These are phyloP conservation scores for Ammodramus savannarum DNA, from an alignment of 2,113 vertebrate genomes.

Conservation along the genomic window DNA sequence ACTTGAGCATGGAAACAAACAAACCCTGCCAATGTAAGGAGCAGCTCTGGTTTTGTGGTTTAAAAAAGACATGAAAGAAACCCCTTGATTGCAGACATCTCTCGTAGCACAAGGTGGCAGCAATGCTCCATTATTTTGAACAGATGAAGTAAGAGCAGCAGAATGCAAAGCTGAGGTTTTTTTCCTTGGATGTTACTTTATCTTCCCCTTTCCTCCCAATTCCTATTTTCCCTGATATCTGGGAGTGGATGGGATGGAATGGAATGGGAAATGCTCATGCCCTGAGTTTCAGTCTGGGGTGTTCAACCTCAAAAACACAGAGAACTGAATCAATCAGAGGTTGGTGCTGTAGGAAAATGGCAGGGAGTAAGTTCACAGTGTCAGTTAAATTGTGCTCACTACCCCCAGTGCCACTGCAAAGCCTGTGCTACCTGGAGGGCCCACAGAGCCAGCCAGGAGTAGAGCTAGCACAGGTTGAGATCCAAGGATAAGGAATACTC, in stretches of 20 bases:
- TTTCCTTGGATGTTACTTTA: neutral
- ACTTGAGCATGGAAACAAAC: too few relatives aligned
- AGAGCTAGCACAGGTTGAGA: neutral
- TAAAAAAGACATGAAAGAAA: neutral
- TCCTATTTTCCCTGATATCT: neutral
- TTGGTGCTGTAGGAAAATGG: neutral
- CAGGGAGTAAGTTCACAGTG: neutral
- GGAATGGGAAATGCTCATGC: neutral
- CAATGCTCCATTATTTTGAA: neutral
- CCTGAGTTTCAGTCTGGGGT: neutral
- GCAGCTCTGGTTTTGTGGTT: neutral
- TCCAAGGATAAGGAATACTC: neutral
- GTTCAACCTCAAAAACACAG: neutral
- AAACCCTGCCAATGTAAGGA: neutral
- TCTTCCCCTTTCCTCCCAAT: accelerated
- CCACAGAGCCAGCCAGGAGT: accelerated
- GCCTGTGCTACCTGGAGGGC: neutral
- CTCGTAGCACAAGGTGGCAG: slow-evolving; percentile 25
- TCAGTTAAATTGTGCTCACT: neutral
- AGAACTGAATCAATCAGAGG: neutral
- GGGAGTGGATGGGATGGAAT: accelerated
- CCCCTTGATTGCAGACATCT: neutral
- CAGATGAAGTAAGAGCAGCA: neutral
- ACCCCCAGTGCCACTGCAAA: neutral
- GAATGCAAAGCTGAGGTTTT: neutral